Base-by-base conservation (phyloP, 2,888 invertebrate genomes). In the Silvanus unidentatus region DNA sequence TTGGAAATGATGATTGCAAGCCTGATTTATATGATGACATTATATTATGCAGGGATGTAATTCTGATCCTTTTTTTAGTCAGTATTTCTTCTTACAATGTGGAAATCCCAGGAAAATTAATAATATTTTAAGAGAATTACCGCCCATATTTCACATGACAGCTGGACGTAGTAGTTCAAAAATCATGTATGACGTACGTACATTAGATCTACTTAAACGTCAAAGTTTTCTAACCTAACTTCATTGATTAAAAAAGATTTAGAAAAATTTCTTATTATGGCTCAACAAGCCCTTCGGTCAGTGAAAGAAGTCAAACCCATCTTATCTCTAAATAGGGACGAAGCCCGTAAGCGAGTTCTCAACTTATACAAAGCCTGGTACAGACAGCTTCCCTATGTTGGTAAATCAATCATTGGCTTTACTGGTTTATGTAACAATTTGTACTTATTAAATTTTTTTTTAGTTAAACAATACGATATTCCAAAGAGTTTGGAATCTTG, bases 311-410 rank as follows among this genome's bases (percentile, higher is more conserved):
- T 90, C 22, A 86, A 84, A 67, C 95, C 96, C 22, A 78, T 97
- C 60, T 76, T 96, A 52, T 96, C 96, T 1, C 60, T 84, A 42
- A 84, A 84, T 67, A 75, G 73, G 35, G 75, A 72, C 2, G 94
- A 96, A 69, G 93, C 95, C 1, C 82, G 81, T 59, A 78, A 79
- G 64, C 80, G 94, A 69, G 95, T 90, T 1, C 66, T 95, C 6
- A 88, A 82, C 70, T 77, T 97, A 44, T 97, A 96, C 72, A 92
- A 88, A 75, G 86, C 93, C 44, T 97, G 96, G 94, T 91, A 88
- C 72, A 84, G 95, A 54, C 91, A 94, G 73, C 77, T 94, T 49
- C 95, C 95, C 5, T 85, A 84, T 68, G 78, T 94, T 63, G 82
- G 95, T 65, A 29, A 37, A 52, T 93, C 76, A 76, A 82, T 77